phyloP scores from a whole-genome alignment of 2,888 invertebrate genomes.

The Cylloceria caligata region DNA sequence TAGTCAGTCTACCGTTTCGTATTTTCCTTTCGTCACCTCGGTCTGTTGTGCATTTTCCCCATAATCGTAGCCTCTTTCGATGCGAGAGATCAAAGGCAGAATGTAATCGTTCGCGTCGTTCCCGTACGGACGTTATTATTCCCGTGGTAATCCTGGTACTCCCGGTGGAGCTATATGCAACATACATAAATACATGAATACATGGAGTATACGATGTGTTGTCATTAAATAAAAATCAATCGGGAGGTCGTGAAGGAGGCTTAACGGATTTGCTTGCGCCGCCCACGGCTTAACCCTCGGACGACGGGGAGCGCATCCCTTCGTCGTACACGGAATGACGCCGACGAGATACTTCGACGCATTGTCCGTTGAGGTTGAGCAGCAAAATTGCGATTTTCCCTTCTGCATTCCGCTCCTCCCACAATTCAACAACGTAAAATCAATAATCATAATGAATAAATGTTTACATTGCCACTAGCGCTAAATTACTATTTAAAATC shows the following conservation, averaged over 20 bases:
- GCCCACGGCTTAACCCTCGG: conserved; percentile 80
- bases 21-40: conserved; percentile 21
- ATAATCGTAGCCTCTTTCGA: conserved; percentile 24
- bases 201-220: conserved; percentile 78
- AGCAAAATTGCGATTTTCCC: conserved; percentile 64
- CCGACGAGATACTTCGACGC: conserved; percentile 62
- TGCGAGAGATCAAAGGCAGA: conserved; percentile 61
- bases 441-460: background rate
- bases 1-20: conserved; percentile 30
- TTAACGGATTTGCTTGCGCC: conserved; percentile 84
- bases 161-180: conserved; percentile 74
- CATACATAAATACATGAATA: conserved; percentile 81
- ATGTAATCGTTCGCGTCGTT: conserved; percentile 59
- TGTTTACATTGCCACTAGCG: background rate
- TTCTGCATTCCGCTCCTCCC: conserved; percentile 52
- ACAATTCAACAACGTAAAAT: conserved; percentile 8
- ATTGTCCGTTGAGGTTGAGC: conserved; percentile 64
- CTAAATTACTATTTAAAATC: too few species aligned
- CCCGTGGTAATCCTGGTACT: conserved; percentile 73
- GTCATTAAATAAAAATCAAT: conserved; percentile 86
- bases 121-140: conserved; percentile 76
- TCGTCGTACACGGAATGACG: conserved; percentile 68
- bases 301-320: conserved; percentile 69
- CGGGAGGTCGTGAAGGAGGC: conserved; percentile 84
- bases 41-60: conserved; percentile 49